Conservation (phyloP, 2,888 invertebrate species). For the Monopis laevigella region DNA sequence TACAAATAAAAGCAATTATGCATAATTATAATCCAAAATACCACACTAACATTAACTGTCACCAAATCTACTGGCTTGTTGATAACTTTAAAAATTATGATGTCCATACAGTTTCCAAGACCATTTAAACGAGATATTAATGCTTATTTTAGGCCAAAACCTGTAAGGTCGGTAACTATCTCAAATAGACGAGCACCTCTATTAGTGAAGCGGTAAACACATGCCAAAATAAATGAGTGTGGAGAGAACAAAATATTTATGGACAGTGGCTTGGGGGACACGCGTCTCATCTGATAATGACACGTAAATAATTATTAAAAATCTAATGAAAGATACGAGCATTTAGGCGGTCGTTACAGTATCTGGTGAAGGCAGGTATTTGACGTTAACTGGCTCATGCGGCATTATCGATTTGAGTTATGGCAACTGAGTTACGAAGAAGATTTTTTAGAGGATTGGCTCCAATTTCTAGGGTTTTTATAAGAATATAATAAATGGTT, state of each 20-base stretch:
- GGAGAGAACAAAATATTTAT: constrained; percentile 33
- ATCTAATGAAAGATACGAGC: constrained; percentile 55
- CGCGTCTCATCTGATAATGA: constrained; percentile 53
- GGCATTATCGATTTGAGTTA: constrained; percentile 59
- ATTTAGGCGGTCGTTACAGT: constrained; percentile 57
- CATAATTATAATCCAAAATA: too few species aligned
- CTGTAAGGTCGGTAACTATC: constrained; percentile 6
- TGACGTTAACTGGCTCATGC: constrained; percentile 57
- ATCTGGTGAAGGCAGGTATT: constrained; percentile 45
- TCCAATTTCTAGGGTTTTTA: constrained; percentile 39
- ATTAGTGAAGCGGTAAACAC: constrained; percentile 23
- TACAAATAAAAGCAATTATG: too few species aligned
- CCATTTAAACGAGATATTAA: constrained; percentile 10
- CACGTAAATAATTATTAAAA: constrained; percentile 64
- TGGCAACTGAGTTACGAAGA: constrained; percentile 31
- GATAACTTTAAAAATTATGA: constrained; percentile 4
- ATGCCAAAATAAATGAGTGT: constrained; percentile 37
- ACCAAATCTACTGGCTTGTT: background rate
- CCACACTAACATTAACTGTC: background rate
- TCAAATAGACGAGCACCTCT: constrained; percentile 8
- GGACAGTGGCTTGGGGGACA: too few species aligned
- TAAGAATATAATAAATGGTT: too few species aligned
- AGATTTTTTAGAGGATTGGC: constrained; percentile 33
- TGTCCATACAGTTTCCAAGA: constrained; percentile 7
- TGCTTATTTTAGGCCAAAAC: constrained; percentile 8